Percentiles rank a stretch among this genome's conserved stretches.
Conservation (phyloP, 1,140 invertebrate species). For the Chelonus insularis region DNA sequence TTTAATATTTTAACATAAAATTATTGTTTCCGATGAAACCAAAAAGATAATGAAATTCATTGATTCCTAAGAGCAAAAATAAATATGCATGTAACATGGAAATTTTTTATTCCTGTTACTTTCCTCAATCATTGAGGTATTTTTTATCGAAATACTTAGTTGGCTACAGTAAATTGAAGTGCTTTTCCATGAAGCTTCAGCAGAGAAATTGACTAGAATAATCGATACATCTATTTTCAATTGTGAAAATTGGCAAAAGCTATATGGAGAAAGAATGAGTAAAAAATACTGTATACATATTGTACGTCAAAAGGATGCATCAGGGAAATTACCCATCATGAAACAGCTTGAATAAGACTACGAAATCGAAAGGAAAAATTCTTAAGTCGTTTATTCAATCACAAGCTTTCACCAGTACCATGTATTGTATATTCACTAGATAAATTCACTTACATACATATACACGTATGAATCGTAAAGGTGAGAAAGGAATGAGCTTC, state of each 20-base stretch:
- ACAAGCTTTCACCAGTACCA: background rate
- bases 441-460: background rate
- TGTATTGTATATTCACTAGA: no score
- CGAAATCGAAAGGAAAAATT: background rate
- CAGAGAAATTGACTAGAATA: background rate
- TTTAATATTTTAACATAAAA: no score
- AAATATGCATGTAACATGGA: no score
- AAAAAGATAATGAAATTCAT: no score
- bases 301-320: slow-evolving; percentile 2
- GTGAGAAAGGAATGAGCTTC: background rate
- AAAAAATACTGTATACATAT: background rate
- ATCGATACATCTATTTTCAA: slow-evolving; percentile 1
- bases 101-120: no score
- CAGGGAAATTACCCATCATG: slow-evolving; percentile 4
- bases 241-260: background rate
- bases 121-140: no score
- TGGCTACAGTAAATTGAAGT: no score
- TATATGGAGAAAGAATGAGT: background rate
- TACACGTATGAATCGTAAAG: background rate
- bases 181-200: no score
- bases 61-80: no score
- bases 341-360: slow-evolving; percentile 4
- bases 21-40: no score
- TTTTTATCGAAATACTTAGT: no score
- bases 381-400: slow-evolving; percentile 18